phyloP scores from a whole-genome alignment of 2,888 invertebrate species.

The Linhomoeus sp. region DNA sequence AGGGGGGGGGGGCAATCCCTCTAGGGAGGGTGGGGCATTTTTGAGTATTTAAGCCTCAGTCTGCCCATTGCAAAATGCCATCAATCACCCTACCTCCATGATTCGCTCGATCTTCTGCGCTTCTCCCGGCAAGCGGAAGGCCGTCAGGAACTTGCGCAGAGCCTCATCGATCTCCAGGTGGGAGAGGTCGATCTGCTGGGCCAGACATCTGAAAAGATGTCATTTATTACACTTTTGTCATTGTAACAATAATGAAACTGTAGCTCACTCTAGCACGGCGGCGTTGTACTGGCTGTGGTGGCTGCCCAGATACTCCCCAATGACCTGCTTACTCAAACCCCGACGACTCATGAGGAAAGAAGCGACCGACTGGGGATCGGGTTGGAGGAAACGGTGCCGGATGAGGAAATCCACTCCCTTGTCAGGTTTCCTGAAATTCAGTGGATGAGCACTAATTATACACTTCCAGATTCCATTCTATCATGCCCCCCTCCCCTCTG shows the following conservation, averaged over 20 bases:
- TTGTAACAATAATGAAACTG: no score
- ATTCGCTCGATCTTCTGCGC: conserved; percentile 27
- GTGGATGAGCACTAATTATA: no score
- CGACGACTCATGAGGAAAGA: conserved; percentile 82
- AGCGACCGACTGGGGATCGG: conserved; percentile 78
- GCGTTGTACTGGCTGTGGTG: conserved; percentile 83
- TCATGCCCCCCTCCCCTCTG: no score
- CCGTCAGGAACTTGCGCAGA: conserved; percentile 78
- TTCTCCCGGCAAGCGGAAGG: conserved; percentile 67
- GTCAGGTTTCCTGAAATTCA: conserved; percentile 50
- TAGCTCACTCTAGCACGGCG: conserved; percentile 70
- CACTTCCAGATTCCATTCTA: no score
- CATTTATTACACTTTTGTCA: no score
- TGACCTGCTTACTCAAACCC: conserved; percentile 94
- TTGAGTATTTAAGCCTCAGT: no score
- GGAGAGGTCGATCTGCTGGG: conserved; percentile 73
- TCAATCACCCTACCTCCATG: conserved; percentile 13
- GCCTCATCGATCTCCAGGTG: conserved; percentile 94
- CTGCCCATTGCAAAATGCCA: no score
- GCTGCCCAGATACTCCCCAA: conserved; percentile 94
- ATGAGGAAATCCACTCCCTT: conserved; percentile 83
- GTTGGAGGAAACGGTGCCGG: conserved; percentile 76
- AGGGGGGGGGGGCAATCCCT: no score
- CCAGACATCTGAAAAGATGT: conserved; percentile 41
- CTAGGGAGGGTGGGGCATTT: no score